Base-by-base conservation (phyloP, 2,888 invertebrate genomes). In the Dasypogon diadema region DNA sequence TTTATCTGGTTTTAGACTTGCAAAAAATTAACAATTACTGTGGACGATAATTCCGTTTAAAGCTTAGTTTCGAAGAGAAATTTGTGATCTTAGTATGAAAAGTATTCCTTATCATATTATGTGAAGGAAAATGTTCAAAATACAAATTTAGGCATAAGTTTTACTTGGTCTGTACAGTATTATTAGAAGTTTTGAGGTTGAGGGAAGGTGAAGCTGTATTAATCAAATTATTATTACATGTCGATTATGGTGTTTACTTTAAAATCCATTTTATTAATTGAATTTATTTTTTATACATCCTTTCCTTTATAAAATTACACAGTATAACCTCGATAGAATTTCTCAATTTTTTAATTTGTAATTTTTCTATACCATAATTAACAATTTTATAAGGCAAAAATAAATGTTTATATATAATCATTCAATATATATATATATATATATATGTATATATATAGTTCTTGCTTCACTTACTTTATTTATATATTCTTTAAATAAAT, bases 321-420 rank as follows among this genome's bases (percentile, higher is more conserved):
- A 22, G 18, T 60, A 24, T 70, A 70, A 70, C 70, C 51, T 70
- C 54, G 18, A 54, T 70, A 70, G 51, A 51, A 73, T 56, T 37
- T 63, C 34, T n/a, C 30, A 30, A 72, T 72, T 63, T 37, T 72
- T 72, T 48, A 55, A 34, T 55, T 37, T 72, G 55, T 37, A 21
- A 10, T 22, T 18, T 56, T 16, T 56, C 37, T 73, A 56, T 42
- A 56, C 56, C 30, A 54, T 70, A 54, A 70, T 54, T 73, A 73
- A 73, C 73, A 42, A 42, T 14, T 73, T 73, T 42, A 73, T 56
- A 56, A 73, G 73, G 73, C 56, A 73, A 72, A 72, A 72, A 72
- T 54, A 72, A 73, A 24, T 56, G 54, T 73, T 37, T 56, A 21
- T 37, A 24, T 56, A 3, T 56, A 10, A 56, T n/a, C 8, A 42